phyloP scores from a whole-genome alignment of 2,113 vertebrate species.

The Motacilla alba region DNA sequence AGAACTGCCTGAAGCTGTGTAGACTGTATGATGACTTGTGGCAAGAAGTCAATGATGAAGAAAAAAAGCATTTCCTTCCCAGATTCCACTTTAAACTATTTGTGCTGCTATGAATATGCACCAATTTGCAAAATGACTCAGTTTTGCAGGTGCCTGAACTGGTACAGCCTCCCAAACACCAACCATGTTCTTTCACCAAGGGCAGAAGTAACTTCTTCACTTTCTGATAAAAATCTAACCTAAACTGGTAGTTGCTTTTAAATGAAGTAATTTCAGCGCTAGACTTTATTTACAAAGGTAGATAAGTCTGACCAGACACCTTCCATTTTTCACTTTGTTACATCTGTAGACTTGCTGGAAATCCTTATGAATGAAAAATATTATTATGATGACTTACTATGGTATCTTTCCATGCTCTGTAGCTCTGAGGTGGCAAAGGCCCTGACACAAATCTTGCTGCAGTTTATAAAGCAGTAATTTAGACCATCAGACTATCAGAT shows the following conservation, averaged over 20 bases:
- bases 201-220: not conserved
- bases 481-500: not conserved
- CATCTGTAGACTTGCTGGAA: not conserved
- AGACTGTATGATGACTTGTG: not conserved
- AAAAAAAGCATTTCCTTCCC: not conserved
- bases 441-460: not conserved
- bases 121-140: not conserved
- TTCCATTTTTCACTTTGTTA: not conserved
- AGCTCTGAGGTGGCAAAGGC: not conserved
- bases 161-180: not conserved
- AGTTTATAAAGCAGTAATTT: not conserved
- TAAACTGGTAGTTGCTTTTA: not conserved
- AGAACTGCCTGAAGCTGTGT: not conserved
- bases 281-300: not conserved
- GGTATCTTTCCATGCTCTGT: not conserved
- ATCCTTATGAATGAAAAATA: not conserved
- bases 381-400: not conserved
- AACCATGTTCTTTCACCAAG: not conserved
- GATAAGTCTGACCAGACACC: not conserved
- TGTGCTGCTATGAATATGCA: not conserved
- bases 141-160: not conserved
- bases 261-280: not conserved
- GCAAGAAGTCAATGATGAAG: not conserved
- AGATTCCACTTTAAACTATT: not conserved
- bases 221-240: not conserved